These are phyloP conservation scores for Barnardius zonarius DNA, from an alignment of 2,113 vertebrate species.

Conservation along the genomic window DNA sequence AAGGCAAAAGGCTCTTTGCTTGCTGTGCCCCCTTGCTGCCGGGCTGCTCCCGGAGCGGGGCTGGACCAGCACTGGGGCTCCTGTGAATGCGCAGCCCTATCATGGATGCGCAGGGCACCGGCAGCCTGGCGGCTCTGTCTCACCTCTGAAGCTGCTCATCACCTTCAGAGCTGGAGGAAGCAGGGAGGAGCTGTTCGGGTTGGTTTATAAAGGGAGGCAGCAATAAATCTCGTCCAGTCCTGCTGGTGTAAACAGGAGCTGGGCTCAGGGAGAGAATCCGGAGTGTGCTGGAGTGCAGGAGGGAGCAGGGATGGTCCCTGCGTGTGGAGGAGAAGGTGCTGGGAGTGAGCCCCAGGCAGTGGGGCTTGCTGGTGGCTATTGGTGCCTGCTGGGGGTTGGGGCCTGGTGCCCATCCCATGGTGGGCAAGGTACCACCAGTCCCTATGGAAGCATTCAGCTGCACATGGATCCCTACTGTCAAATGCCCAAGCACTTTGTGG, in stretches of 20 bases:
- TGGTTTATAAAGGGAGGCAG: neutral
- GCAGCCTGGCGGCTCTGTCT: neutral
- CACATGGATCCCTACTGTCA: neutral
- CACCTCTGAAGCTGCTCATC: rapidly evolving
- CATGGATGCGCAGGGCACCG: rapidly evolving
- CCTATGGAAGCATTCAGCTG: neutral
- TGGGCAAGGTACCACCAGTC: neutral
- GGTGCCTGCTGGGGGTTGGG: neutral
- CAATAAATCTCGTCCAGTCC: neutral
- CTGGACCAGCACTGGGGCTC: neutral
- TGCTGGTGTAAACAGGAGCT: neutral
- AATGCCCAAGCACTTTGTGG: neutral
- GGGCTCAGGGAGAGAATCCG: neutral
- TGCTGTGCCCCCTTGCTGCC: neutral
- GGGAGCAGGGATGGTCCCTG: neutral
- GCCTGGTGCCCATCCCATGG: rapidly evolving
- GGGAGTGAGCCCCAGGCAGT: neutral
- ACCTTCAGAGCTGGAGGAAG: neutral
- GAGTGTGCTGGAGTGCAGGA: neutral
- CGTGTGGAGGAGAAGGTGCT: neutral
- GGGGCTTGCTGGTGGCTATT: neutral
- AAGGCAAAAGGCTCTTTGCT: neutral
- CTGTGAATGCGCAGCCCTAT: rapidly evolving
- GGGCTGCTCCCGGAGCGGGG: rapidly evolving
- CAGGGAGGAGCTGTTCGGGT: neutral